Percentiles rank a stretch among this genome's conserved stretches.
phyloP scores from a whole-genome alignment of 2,113 vertebrate species.

The Erinaceus europaeus region DNA sequence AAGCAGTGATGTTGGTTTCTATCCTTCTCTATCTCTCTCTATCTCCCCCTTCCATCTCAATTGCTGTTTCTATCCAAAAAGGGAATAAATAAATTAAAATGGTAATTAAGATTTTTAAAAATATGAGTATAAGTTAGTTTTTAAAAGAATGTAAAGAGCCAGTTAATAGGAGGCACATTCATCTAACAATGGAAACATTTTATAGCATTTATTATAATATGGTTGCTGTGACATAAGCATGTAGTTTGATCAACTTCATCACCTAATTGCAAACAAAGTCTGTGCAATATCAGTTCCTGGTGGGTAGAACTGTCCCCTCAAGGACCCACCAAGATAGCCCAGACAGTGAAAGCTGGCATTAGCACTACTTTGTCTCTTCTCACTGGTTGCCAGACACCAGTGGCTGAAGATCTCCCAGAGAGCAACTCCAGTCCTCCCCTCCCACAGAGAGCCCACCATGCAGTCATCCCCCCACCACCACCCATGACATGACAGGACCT shows the following conservation, averaged over 20 bases:
- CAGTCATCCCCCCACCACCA: background rate
- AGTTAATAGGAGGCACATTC: background rate
- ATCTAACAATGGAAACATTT: background rate
- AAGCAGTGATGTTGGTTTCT: no score
- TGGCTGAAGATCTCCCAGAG: no score
- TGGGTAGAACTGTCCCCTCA: background rate
- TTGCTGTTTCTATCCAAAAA: no score
- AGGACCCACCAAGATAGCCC: background rate
- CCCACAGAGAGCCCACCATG: background rate
- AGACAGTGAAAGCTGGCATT: background rate
- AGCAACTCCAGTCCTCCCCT: no score
- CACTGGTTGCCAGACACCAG: background rate
- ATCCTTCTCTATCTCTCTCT: no score
- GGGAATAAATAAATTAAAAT: no score
- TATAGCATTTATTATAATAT: background rate
- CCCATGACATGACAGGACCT: no score
- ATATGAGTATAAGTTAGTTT: no score
- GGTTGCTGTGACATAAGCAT: background rate
- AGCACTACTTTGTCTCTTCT: background rate
- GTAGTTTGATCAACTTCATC: background rate
- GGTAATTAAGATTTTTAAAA: no score
- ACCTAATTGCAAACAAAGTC: background rate
- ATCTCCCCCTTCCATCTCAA: no score
- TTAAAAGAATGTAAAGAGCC: background rate
- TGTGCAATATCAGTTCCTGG: background rate